These are phyloP conservation scores for Sylvilagus bachmani DNA, from an alignment of 2,113 vertebrate genomes.

Conservation along the genomic window DNA sequence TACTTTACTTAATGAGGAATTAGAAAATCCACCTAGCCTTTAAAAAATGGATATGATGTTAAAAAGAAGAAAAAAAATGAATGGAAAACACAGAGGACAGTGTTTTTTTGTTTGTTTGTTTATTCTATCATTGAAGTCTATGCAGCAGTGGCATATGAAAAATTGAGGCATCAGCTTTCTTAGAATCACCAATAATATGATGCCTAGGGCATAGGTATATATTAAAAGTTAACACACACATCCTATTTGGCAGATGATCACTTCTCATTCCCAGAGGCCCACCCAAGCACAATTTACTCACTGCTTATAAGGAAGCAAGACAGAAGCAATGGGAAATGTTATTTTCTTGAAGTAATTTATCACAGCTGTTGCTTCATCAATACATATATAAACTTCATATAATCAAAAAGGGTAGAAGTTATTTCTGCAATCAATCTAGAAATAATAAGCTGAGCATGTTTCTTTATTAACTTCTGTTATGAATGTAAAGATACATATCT, in stretches of 20 bases:
- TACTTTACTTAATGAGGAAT: not conserved
- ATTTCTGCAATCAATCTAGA: constrained; percentile 67
- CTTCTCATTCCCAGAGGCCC: not conserved
- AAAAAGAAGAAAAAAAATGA: not conserved
- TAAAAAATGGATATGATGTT: not conserved
- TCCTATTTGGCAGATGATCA: not conserved
- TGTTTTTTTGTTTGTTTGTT: too few species aligned
- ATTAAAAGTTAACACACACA: not conserved
- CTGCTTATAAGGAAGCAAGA: not conserved
- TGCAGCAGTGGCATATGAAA: not conserved
- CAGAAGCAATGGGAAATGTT: not conserved
- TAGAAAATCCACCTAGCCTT: not conserved
- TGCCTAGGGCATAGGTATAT: rapidly evolving
- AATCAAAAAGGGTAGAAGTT: constrained; percentile 57
- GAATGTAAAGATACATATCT: constrained; percentile 65
- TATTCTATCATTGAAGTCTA: not conserved
- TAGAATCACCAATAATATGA: not conserved
- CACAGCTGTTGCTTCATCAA: constrained; percentile 48
- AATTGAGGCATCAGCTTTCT: not conserved
- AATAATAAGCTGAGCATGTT: constrained; percentile 66
- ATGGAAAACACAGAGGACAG: not conserved
- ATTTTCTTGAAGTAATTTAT: constrained; percentile 62
- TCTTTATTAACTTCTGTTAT: constrained; percentile 71
- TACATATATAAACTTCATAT: constrained; percentile 22
- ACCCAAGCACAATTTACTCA: not conserved